A percentile compares a stretch with the other conserved stretches of the same genome.
phyloP scores from a whole-genome alignment of 2,113 vertebrate species.

The Potamarius usumacintae region DNA sequence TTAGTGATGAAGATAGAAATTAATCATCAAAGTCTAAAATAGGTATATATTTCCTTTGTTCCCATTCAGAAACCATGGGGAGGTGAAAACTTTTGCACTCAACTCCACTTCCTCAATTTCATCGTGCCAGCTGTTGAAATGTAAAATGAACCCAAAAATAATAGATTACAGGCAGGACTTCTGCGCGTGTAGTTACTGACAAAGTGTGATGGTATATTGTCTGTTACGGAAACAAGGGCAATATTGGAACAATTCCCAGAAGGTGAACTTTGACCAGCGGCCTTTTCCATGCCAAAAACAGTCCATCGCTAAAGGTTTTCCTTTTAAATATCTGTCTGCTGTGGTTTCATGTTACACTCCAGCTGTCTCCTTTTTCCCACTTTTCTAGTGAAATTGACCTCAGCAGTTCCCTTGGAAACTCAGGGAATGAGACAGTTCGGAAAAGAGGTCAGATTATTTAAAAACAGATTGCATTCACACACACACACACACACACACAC shows the following conservation, averaged over 20 bases:
- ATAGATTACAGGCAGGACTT: slow-evolving; percentile 4
- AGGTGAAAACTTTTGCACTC: neutral
- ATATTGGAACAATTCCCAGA: slow-evolving; percentile 62
- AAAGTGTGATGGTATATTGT: slow-evolving; percentile 37
- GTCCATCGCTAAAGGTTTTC: slow-evolving; percentile 54
- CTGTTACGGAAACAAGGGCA: slow-evolving; percentile 57
- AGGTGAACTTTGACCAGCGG: slow-evolving; percentile 37
- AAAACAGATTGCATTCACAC: slow-evolving; percentile 50
- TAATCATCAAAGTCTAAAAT: neutral
- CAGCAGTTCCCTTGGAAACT: slow-evolving; percentile 58
- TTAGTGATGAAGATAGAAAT: neutral
- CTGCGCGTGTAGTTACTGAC: neutral
- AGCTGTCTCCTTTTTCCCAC: slow-evolving; percentile 60
- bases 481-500: slow-evolving; percentile 36
- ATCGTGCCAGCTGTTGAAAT: neutral
- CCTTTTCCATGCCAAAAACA: slow-evolving; percentile 59
- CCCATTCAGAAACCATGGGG: neutral
- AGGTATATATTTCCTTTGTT: neutral
- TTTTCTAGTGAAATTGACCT: slow-evolving; percentile 48
- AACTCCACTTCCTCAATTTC: neutral
- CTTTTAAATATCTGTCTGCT: slow-evolving; percentile 55
- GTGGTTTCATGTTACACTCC: slow-evolving; percentile 48
- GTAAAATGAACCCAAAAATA: slow-evolving; percentile 16
- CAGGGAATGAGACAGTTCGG: slow-evolving; percentile 48
- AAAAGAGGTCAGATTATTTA: slow-evolving; percentile 61